Base-by-base conservation (phyloP, 2,888 invertebrate genomes). In the Plebejus argus region DNA sequence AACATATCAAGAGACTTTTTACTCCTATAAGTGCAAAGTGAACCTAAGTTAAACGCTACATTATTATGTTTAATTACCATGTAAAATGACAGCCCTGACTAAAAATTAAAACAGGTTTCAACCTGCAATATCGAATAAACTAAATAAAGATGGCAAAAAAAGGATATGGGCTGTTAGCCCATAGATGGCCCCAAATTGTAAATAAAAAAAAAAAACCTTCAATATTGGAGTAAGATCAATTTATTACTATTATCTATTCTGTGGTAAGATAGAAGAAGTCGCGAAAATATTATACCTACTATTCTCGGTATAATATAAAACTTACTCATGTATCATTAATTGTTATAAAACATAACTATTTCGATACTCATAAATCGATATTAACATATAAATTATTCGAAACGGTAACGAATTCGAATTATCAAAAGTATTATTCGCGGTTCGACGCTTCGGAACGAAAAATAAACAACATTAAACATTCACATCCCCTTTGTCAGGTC, bases 401-500 rank as follows among this genome's bases (percentile, higher is more conserved):
- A 78, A 66, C 72, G 28, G 33, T 56, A 78, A 80, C 78, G 75
- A 79, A 79, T 80, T 58, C 78, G 78, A 71, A 80, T 78, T 74
- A 33, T 77, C 70, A 78, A 78, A 80, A 76, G 78, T 78, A 81
- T 81, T 79, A 79, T 66, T 75, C 77, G 45, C 77, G 79, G 76
- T 77, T 87, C 87, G 85, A 91, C 92, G 91, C 93, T 89, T 91
- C 89, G 84, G 86, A 85, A 82, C 82, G 86, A 83, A 91, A 90
- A 89, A 90, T 87, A 89, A 92, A 91, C 90, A 89, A 78, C 79
- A 89, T 94, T 84, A 91, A 91, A 89, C 82, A 93, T 94, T 92
- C 91, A 93, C 86, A 84, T 86, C 82, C 85, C 86, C 86, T 86
- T 88, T 88, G 86, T 88, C 81, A 83, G 83, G 81, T 82, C 83